Evolutionary conservation across 2,888 invertebrate species (phyloP), one percentile per base, ranked within the genome.

Genomic region (Sphecodes monilicornis): DNA sequence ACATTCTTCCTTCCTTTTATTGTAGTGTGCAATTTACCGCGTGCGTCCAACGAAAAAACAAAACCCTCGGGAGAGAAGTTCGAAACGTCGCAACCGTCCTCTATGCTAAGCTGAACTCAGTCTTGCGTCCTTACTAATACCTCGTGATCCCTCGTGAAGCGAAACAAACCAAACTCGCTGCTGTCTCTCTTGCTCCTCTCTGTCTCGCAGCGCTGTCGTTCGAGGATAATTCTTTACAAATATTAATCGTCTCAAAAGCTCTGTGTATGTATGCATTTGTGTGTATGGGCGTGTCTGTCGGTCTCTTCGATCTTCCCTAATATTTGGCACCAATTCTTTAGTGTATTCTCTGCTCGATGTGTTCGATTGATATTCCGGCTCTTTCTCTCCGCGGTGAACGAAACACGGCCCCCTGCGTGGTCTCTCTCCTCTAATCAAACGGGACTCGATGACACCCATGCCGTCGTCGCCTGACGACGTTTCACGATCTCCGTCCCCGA

Each of bases 171-270:
- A 29, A 54, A 66, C 46, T n/a, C n/a, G 18, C 18, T 46, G 18
- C 1, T 16, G 18, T 26, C 26, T 75, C 60, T 60, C n/a, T n/a
- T n/a, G 11, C n/a, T 11, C 54, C 11, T 11, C 18, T 60, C 6
- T 32, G 8, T 29, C 32, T 29, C 16, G 26, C 41, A 26, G n/a
- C 29, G 71, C 18, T 74, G 29, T 39, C 43, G 10, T 3, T 26
- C 43, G 43, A 36, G n/a, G 54, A 54, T 11, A 60, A 66, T 71
- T 32, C 29, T 16, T 74, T 32, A 54, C 41, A 54, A 60, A 68
- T 81, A 72, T 68, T 76, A 72, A 68, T 70, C 50, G 10, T 76
- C 60, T 46, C 64, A 50, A 1, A 43, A 74, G 64, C 43, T 74
- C 70, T 71, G 29, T 32, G n/a, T n/a, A 54, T n/a, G 54, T 54